Evolutionary conservation across 30 jellyfish, hydroid and myxozoan genomes (phyloP).

Genomic region (Clytia hemisphaerica): DNA sequence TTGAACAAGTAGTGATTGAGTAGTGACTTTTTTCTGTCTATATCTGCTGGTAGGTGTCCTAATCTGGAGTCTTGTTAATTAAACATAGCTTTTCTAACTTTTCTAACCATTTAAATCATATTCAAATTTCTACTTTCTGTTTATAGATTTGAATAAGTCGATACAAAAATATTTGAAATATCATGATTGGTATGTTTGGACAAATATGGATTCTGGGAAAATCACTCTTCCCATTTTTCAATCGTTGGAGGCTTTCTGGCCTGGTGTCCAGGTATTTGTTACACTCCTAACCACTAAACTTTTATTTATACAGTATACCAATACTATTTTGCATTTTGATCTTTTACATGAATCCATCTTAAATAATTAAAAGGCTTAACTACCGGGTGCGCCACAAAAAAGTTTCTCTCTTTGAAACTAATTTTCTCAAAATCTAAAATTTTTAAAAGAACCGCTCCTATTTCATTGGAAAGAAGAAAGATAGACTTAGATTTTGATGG

Average conservation of each 20-base stretch:
- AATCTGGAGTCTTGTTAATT: not conserved
- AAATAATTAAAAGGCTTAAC: no score
- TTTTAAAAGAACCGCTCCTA: no score
- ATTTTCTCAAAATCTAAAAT: no score
- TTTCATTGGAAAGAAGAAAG: no score
- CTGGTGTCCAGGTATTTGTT: constrained; percentile 68
- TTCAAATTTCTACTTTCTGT: not conserved
- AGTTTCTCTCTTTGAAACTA: no score
- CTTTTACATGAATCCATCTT: no score
- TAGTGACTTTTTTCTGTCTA: not conserved
- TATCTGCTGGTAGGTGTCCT: not conserved
- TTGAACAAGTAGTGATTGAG: no score
- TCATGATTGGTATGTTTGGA: constrained; percentile 95
- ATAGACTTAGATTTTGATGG: no score
- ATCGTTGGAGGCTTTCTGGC: constrained; percentile 95
- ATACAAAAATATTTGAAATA: constrained; percentile 61
- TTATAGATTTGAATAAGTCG: constrained; percentile 36
- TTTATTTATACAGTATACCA: not conserved
- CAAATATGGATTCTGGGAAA: constrained; percentile 62
- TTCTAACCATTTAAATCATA: no score
- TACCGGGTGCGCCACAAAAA: no score
- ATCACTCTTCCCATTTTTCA: constrained; percentile 82
- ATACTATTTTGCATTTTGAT: not conserved
- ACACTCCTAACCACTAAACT: not conserved
- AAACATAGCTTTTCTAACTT: not conserved